These are phyloP conservation scores for Sarcophaga peregrina DNA, from an alignment of 1,140 invertebrate species.

Conservation along the genomic window DNA sequence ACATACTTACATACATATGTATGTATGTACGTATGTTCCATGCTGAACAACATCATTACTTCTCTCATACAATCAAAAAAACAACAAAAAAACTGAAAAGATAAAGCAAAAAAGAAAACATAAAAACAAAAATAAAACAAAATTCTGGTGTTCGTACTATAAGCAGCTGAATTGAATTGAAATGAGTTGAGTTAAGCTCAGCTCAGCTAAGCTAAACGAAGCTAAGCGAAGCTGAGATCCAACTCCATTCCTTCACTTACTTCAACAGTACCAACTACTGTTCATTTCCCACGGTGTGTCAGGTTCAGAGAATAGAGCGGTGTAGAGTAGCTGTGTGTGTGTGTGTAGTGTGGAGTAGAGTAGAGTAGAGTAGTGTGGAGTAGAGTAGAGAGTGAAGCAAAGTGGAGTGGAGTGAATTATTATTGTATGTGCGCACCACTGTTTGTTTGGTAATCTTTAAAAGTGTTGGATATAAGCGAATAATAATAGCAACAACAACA, in stretches of 20 bases:
- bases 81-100: too few species aligned
- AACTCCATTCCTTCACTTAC: conserved; percentile 36
- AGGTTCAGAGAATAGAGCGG: conserved; percentile 32
- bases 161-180: too few species aligned
- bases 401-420: neutral
- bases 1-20: neutral
- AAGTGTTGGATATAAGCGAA: neutral
- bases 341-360: neutral
- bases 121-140: neutral
- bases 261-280: conserved; percentile 54
- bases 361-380: neutral
- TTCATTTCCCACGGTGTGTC: conserved; percentile 66
- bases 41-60: conserved; percentile 9
- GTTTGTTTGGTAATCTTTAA: neutral
- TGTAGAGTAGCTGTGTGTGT: neutral
- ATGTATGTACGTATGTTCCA: neutral
- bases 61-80: neutral
- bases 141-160: neutral
- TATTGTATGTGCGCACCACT: neutral
- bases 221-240: neutral
- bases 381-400: neutral
- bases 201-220: too few species aligned
- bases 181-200: too few species aligned
- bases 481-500: neutral
- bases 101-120: neutral